These are phyloP conservation scores for Eupithecia insigniata DNA, from an alignment of 2,888 invertebrate species.

Conservation along the genomic window DNA sequence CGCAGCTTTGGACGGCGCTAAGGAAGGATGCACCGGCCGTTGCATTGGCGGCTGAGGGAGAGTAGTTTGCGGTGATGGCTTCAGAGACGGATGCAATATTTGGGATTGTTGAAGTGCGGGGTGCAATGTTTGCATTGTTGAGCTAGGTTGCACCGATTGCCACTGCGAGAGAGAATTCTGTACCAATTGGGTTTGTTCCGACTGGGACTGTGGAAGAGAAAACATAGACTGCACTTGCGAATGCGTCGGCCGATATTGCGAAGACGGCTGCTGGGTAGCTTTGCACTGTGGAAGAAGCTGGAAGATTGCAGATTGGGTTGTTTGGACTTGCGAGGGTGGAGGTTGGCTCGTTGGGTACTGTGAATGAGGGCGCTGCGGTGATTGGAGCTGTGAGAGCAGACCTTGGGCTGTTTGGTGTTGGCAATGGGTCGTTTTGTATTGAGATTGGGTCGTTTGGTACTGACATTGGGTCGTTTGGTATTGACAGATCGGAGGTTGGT, in stretches of 20 bases:
- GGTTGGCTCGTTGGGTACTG: constrained; percentile 1
- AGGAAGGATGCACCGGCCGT: not conserved
- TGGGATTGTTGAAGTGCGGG: not conserved
- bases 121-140: not conserved
- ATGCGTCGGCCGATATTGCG: not conserved
- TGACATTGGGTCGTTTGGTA: too few species aligned
- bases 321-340: not conserved
- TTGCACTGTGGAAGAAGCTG: not conserved
- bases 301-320: not conserved
- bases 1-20: not conserved
- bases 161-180: not conserved
- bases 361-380: not conserved
- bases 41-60: not conserved
- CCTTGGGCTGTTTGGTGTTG: not conserved
- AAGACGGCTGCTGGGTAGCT: not conserved
- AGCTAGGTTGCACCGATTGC: not conserved
- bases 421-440: too few species aligned
- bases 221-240: not conserved
- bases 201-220: not conserved
- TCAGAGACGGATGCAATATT: not conserved
- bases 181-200: not conserved
- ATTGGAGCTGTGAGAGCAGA: not conserved
- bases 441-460: too few species aligned
- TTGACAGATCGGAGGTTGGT: too few species aligned
- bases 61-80: not conserved